These are phyloP conservation scores for Amiota communis DNA, from an alignment of 2,888 invertebrate genomes.

Conservation along the genomic window DNA sequence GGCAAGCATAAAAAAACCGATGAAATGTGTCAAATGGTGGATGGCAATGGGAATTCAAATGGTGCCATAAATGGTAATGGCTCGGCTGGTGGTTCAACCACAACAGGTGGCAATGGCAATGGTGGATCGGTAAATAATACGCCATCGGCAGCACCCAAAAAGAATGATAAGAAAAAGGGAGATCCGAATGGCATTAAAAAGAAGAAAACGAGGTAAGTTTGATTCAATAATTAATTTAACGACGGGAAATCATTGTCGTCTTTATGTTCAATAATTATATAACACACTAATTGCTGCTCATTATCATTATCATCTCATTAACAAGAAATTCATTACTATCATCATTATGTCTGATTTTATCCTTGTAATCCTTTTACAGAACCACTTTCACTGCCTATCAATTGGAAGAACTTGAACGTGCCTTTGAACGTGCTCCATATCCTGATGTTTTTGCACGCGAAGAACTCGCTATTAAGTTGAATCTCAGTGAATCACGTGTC, in stretches of 20 bases:
- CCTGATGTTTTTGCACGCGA: slow-evolving; percentile 97
- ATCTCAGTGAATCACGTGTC: slow-evolving; percentile 86
- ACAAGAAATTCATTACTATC: too few species aligned
- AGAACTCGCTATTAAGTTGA: slow-evolving; percentile 91
- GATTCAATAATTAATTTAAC: slow-evolving; percentile 53
- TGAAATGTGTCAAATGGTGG: slow-evolving; percentile 59
- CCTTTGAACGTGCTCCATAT: slow-evolving; percentile 95
- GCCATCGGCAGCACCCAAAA: slow-evolving; percentile 74
- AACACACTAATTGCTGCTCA: too few species aligned
- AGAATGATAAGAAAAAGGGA: slow-evolving; percentile 86
- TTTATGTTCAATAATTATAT: slow-evolving; percentile 18
- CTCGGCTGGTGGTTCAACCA: slow-evolving; percentile 24
- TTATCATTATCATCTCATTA: too few species aligned
- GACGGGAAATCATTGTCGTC: slow-evolving; percentile 63
- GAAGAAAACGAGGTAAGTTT: slow-evolving; percentile 88
- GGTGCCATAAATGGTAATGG: slow-evolving; percentile 27
- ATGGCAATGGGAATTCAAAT: slow-evolving; percentile 27
- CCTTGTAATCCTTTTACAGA: slow-evolving; percentile 75
- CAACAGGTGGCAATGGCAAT: slow-evolving; percentile 41
- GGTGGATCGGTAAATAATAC: slow-evolving; percentile 28
- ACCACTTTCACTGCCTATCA: slow-evolving; percentile 97
- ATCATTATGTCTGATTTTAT: neutral
- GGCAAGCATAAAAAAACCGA: slow-evolving; percentile 59
- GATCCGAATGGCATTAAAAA: slow-evolving; percentile 92
- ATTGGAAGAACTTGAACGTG: slow-evolving; percentile 92